A percentile compares a stretch with the other conserved stretches of the same genome.
Evolutionary conservation across 1,140 invertebrate species (phyloP).

Genomic region (Drosophila pandora): DNA sequence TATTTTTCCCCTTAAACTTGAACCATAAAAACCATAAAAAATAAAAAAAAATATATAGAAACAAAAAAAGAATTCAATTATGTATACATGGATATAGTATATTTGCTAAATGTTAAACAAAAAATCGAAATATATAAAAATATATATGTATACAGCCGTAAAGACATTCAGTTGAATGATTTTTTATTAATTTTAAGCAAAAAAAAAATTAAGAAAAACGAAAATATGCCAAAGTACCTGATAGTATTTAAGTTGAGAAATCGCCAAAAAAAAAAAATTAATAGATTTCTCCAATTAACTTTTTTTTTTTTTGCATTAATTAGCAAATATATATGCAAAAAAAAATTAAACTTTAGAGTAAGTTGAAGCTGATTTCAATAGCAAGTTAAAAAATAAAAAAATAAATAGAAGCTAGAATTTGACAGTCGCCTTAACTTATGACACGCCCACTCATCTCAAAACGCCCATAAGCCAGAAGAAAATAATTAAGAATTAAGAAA

Average conservation of each 20-base stretch:
- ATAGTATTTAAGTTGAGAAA: conserved; percentile 72
- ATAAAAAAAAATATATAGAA: neutral
- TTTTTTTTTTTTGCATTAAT: conserved; percentile 21
- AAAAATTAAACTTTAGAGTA: conserved; percentile 20
- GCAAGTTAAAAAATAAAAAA: conserved; percentile 9
- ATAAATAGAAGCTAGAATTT: conserved; percentile 48
- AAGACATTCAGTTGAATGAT: conserved; percentile 27
- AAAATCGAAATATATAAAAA: conserved; percentile 5
- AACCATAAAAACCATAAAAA: conserved; percentile 2
- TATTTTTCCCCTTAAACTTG: neutral
- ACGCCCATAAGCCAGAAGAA: conserved; percentile 16
- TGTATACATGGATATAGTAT: conserved; percentile 35
- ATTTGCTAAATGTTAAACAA: conserved; percentile 28
- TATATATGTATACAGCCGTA: conserved; percentile 24
- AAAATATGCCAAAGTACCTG: conserved; percentile 81
- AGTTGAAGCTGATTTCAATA: conserved; percentile 20
- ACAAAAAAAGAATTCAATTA: conserved; percentile 20
- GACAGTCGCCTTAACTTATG: conserved; percentile 77
- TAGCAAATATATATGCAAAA: conserved; percentile 7
- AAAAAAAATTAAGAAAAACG: conserved; percentile 22
- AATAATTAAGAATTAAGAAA: conserved; percentile 5
- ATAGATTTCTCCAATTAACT: neutral
- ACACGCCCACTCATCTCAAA: conserved; percentile 62
- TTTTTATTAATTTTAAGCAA: conserved; percentile 9
- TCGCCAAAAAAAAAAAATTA: neutral